These are phyloP conservation scores for Perithous albicinctus DNA, from an alignment of 2,888 invertebrate genomes.

Conservation along the genomic window DNA sequence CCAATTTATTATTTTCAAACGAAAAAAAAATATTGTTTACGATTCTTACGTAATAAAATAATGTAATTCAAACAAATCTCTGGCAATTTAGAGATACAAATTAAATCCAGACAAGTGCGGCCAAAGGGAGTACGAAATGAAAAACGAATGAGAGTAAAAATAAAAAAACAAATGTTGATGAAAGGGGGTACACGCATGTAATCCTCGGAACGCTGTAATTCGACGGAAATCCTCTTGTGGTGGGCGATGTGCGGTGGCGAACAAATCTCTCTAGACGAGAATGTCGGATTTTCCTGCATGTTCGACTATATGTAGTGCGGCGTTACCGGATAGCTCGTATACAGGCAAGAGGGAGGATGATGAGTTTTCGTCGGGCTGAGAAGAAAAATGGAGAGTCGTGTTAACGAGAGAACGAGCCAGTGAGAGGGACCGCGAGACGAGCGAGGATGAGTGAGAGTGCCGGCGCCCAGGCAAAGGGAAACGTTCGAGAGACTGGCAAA, in stretches of 20 bases:
- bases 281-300: constrained; percentile 45
- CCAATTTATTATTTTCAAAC: no score
- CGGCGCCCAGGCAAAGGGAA: constrained; percentile 20
- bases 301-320: not conserved
- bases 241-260: constrained; percentile 5
- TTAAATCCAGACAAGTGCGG: not conserved
- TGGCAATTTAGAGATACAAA: constrained; percentile 4
- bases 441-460: constrained; percentile 3
- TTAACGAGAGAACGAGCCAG: constrained; percentile 46
- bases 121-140: not conserved
- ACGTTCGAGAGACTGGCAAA: constrained; percentile 13
- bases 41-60: no score
- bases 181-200: constrained; percentile 29
- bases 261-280: constrained; percentile 16
- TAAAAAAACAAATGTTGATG: constrained; percentile 21
- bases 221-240: constrained; percentile 39
- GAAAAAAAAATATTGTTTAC: no score
- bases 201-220: constrained; percentile 45
- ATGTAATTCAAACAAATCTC: no score
- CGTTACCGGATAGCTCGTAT: not conserved
- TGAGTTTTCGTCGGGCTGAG: constrained; percentile 27
- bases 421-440: constrained; percentile 15
- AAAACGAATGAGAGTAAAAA: not conserved
- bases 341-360: constrained; percentile 19
- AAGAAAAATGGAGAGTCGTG: constrained; percentile 37